These are phyloP conservation scores for Hydraecia micacea DNA, from an alignment of 2,888 invertebrate genomes.

Conservation along the genomic window DNA sequence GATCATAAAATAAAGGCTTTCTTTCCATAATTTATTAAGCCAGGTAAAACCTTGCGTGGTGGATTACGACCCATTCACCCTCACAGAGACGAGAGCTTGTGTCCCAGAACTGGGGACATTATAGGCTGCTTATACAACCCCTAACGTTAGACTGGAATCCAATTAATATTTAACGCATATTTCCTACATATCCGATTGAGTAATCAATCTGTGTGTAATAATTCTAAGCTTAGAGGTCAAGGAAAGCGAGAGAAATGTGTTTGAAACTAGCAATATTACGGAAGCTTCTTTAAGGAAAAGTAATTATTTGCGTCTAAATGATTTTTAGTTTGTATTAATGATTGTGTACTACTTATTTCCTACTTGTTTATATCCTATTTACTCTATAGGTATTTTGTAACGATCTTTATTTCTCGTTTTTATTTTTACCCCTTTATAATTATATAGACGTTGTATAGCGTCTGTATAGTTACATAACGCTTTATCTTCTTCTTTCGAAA, in stretches of 20 bases:
- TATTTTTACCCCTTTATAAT: too few relatives aligned
- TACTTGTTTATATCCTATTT: neutral
- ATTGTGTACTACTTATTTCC: neutral
- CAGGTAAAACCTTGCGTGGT: neutral
- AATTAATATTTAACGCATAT: conserved; percentile 53
- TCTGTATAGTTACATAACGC: too few relatives aligned
- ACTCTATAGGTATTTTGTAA: too few relatives aligned
- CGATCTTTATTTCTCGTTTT: too few relatives aligned
- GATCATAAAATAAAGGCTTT: neutral
- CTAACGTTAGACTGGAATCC: conserved; percentile 9
- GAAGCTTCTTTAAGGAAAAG: neutral
- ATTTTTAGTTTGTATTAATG: neutral
- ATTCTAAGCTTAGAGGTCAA: neutral
- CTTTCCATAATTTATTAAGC: conserved; percentile 12
- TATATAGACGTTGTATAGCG: too few relatives aligned
- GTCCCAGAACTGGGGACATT: neutral
- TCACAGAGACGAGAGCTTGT: neutral
- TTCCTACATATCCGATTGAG: conserved; percentile 21
- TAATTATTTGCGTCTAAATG: neutral
- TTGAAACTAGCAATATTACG: neutral
- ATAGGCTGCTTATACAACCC: neutral
- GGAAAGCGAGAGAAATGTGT: neutral
- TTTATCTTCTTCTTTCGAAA: too few relatives aligned
- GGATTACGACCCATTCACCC: neutral
- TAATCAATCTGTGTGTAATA: conserved; percentile 19